A percentile compares a stretch with the other conserved stretches of the same genome.
Conservation (phyloP, 1,140 invertebrate genomes). For the Hylaeus anthracinus region DNA sequence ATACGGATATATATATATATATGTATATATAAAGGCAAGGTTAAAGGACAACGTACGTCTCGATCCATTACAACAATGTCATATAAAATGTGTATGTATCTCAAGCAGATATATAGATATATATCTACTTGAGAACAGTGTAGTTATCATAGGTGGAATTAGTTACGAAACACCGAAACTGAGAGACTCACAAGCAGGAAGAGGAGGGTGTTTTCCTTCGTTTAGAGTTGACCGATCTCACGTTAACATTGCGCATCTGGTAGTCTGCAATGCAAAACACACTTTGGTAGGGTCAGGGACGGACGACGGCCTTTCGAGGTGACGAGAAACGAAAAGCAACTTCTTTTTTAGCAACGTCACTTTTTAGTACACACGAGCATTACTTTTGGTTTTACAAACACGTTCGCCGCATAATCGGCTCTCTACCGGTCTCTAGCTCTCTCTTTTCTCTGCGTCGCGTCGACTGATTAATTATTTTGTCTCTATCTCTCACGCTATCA, state of each 20-base stretch:
- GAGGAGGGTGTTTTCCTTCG: constrained; percentile 86
- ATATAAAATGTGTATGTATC: constrained; percentile 51
- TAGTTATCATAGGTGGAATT: constrained; percentile 76
- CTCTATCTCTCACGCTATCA: constrained; percentile 58
- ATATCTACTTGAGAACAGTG: constrained; percentile 68
- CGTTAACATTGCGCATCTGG: constrained; percentile 88
- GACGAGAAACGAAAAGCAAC: constrained; percentile 62
- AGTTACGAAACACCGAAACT: constrained; percentile 83
- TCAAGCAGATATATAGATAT: constrained; percentile 28
- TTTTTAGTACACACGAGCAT: constrained; percentile 8
- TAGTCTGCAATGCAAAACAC: constrained; percentile 86
- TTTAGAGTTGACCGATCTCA: constrained; percentile 88
- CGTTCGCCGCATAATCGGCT: constrained; percentile 36
- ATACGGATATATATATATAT: constrained; percentile 42
- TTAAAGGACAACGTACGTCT: constrained; percentile 64
- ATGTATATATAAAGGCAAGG: constrained; percentile 64
- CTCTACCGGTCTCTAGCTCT: constrained; percentile 24
- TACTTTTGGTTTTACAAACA: constrained; percentile 20
- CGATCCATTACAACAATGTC: constrained; percentile 76
- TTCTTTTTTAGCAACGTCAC: neutral
- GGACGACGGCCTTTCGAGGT: constrained; percentile 73
- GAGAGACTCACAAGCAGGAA: constrained; percentile 87
- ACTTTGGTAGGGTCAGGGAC: constrained; percentile 80
- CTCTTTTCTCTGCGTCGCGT: constrained; percentile 18
- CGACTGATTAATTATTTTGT: constrained; percentile 22